Evolutionary conservation across 2,797 vertebrate species (phyloP).

Genomic region (Crax fasciolata): DNA sequence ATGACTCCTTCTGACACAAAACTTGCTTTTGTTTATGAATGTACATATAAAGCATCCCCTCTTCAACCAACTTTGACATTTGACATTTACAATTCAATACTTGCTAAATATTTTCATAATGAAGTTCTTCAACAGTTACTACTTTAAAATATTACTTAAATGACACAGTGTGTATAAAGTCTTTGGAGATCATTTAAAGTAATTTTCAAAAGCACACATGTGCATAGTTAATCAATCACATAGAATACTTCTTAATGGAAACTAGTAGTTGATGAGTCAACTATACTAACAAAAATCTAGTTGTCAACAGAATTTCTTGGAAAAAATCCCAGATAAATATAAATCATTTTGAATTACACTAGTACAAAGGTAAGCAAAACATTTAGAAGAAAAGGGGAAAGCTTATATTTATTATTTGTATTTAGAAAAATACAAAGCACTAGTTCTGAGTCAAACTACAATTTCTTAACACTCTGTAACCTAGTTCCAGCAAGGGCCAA

Average conservation of each 20-base stretch:
- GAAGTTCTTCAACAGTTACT: background rate
- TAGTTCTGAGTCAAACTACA: background rate
- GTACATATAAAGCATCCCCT: background rate
- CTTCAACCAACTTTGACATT: background rate
- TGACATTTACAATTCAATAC: background rate
- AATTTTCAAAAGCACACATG: background rate
- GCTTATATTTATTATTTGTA: background rate
- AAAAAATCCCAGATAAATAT: background rate
- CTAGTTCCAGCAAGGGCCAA: background rate
- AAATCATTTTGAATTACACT: background rate
- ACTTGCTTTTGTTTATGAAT: background rate
- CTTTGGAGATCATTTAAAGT: background rate
- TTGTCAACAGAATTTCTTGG: accelerated
- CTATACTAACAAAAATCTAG: background rate
- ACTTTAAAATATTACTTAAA: slow-evolving; percentile 17
- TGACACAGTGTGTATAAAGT: background rate
- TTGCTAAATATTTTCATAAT: background rate
- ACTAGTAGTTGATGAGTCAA: background rate
- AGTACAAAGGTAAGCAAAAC: background rate
- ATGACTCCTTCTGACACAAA: background rate
- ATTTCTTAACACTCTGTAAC: background rate
- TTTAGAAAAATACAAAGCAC: background rate
- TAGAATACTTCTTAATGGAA: background rate
- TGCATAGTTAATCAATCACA: background rate
- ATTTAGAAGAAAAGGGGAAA: background rate